Percentiles rank a stretch among this genome's conserved stretches.
These are phyloP conservation scores for Amia ocellicauda DNA, from an alignment of 2,113 vertebrate species.

Conservation along the genomic window DNA sequence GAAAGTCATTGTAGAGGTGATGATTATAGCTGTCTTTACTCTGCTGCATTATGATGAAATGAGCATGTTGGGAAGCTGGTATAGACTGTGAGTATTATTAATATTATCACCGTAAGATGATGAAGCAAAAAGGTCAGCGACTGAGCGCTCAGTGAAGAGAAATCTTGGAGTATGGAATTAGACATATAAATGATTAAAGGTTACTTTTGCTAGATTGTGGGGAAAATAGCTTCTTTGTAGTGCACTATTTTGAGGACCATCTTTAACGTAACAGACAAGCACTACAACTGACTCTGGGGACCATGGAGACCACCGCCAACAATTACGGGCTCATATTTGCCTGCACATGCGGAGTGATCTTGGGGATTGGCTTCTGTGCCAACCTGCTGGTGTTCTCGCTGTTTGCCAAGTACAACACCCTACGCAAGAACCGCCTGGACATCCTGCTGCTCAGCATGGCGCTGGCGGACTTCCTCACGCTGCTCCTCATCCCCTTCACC, in stretches of 20 bases:
- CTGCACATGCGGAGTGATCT: slow-evolving; percentile 60
- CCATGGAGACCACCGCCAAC: slow-evolving; percentile 37
- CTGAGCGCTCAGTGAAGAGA: no score
- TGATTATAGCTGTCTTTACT: no score
- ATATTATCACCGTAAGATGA: no score
- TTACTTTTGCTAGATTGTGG: no score
- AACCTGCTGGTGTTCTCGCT: slow-evolving; percentile 67
- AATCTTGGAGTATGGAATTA: no score
- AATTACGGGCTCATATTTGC: slow-evolving; percentile 60
- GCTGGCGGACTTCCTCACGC: slow-evolving; percentile 62
- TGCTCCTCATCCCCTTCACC: slow-evolving; percentile 65
- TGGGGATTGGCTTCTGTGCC: slow-evolving; percentile 61
- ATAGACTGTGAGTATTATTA: no score
- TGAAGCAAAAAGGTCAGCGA: no score
- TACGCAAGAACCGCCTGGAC: slow-evolving; percentile 63
- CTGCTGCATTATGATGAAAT: no score
- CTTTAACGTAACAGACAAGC: slow-evolving; percentile 1
- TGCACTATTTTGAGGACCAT: slow-evolving; percentile 13
- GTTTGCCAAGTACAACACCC: slow-evolving; percentile 61
- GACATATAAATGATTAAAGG: no score
- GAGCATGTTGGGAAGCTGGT: no score
- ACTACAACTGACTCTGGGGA: slow-evolving; percentile 38
- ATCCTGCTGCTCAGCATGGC: slow-evolving; percentile 66
- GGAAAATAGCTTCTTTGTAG: no score
- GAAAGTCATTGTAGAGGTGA: no score